phyloP scores from a whole-genome alignment of 1,140 invertebrate species.

The Argopecten irradians region DNA sequence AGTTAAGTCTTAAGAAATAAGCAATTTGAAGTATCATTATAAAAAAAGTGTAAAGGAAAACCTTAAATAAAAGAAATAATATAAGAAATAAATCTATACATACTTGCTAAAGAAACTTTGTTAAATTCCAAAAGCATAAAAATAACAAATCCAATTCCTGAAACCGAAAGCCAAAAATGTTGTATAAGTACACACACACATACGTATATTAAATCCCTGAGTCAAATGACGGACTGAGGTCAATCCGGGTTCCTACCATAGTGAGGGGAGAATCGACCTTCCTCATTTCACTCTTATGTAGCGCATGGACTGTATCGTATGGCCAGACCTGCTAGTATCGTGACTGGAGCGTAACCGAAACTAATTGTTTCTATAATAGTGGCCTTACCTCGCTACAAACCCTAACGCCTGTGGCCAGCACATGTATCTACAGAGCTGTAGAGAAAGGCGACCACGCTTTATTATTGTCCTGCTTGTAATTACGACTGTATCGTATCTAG shows the following conservation, averaged over 20 bases:
- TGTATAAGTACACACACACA: neutral
- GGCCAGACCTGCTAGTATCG: neutral
- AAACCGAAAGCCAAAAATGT: neutral
- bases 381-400: neutral
- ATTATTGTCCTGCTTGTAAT: neutral
- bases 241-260: neutral
- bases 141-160: neutral
- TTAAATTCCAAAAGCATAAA: neutral
- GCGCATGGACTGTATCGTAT: neutral
- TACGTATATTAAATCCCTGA: neutral
- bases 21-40: neutral
- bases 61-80: neutral
- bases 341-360: neutral
- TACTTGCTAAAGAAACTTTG: neutral
- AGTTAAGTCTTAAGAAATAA: no score
- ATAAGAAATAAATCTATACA: neutral
- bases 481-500: neutral
- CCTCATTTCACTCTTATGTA: neutral
- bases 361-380: conserved; percentile 11
- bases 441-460: neutral
- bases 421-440: no score
- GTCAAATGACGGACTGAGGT: neutral
- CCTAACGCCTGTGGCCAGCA: neutral
- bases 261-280: neutral
- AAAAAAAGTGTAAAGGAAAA: neutral